Evolutionary conservation across 2,888 invertebrate genomes (phyloP), one percentile per base, ranked within the genome.

Genomic region (Drosophila mettleri): DNA sequence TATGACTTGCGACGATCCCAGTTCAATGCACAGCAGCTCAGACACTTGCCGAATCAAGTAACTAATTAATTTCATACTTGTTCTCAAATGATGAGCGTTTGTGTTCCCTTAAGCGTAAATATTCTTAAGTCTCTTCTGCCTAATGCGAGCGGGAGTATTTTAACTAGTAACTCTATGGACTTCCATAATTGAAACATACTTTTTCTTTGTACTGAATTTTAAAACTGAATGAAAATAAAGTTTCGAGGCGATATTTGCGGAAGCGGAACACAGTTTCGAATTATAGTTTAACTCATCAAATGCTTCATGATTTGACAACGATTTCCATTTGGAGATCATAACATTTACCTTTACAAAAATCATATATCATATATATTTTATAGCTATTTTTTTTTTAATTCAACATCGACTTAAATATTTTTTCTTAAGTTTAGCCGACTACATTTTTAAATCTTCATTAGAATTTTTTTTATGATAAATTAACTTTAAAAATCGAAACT

Each of bases 31-130:
- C 58, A 58, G 57, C 39, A 36, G 39, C 31, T 14, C 8, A 39
- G n/a, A 7, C 38, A 33, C 43, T 38, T 46, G 36, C 2, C 24
- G 57, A 45, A 57, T 39, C 57, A 61, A 66, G 60, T 58, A 61
- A 60, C 10, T 45, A 34, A 41, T 59, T 57, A 60, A 65, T 60
- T 55, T 41, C 46, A 8, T 41, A 29, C n/a, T 39, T 24, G 16
- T 1, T 9, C 14, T 10, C 8, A 4, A 14, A 0, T 16, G 27
- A 12, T 9, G 9, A 4, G 14, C 10, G 4, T 8, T 33, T 3
- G 2, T 27, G 14, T 57, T 74, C 52, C 22, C 5, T 3, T 1
- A 16, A 31, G 20, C 33, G 4, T n/a, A 68, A 51, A 14, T 39
- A 20, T 16, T 14, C 1, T 20, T 0, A 52, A 41, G 39, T n/a